Conservation (phyloP, 2,888 invertebrate species). For the Herminia tarsipennalis region DNA sequence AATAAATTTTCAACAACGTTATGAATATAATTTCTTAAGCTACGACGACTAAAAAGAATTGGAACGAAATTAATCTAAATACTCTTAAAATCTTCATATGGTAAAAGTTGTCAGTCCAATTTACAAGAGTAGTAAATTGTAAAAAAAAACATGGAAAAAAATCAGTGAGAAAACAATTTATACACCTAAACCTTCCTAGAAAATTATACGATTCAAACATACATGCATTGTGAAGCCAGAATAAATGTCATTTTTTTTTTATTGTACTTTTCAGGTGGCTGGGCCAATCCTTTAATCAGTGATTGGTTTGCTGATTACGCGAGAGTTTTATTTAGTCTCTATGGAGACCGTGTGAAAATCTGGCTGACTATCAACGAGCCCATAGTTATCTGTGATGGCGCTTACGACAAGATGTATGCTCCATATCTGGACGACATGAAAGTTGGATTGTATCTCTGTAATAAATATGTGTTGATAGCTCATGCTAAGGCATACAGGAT, state of each 20-base stretch:
- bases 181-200: too few relatives aligned
- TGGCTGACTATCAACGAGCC: conserved; percentile 35
- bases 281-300: conserved; percentile 8
- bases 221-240: too few relatives aligned
- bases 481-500: conserved; percentile 86
- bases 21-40: too few relatives aligned
- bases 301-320: conserved; percentile 13
- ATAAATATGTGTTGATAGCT: conserved; percentile 87
- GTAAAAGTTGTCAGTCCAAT: too few relatives aligned
- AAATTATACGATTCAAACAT: too few relatives aligned
- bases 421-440: conserved; percentile 27
- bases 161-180: not conserved
- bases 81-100: too few relatives aligned
- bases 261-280: conserved; percentile 16
- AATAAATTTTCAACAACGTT: too few relatives aligned
- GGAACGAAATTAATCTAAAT: too few relatives aligned
- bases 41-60: too few relatives aligned
- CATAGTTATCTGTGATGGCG: conserved; percentile 6
- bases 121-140: too few relatives aligned
- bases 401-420: conserved; percentile 8
- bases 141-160: too few relatives aligned
- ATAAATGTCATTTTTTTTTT: too few relatives aligned
- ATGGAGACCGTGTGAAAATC: conserved; percentile 21
- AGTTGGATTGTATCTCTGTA: conserved; percentile 29
- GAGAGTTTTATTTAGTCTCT: not conserved